Evolutionary conservation across 92 coral and sea anemone species (phyloP).

Genomic region (Phenganax subtilis): DNA sequence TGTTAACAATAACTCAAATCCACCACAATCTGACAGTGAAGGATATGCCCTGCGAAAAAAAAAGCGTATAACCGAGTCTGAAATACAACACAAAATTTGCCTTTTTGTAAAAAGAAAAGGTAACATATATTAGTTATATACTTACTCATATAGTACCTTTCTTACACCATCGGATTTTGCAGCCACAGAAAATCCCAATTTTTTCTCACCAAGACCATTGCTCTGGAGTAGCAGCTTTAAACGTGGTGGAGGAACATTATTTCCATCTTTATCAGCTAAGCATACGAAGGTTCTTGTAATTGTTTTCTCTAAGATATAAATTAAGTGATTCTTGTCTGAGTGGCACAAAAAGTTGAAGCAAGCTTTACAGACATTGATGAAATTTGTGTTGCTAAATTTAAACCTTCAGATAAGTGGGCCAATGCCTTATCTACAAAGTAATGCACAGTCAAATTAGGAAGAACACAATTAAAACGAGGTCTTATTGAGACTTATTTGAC

Average conservation of each 20-base stretch:
- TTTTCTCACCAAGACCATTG: slow-evolving; percentile 28
- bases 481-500: too few relatives aligned
- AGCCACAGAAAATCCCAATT: slow-evolving; percentile 22
- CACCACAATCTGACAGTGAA: slow-evolving; percentile 49
- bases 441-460: too few relatives aligned
- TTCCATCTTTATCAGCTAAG: slow-evolving; percentile 26
- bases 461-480: too few relatives aligned
- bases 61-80: neutral
- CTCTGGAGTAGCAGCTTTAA: slow-evolving; percentile 11
- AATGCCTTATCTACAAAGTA: too few relatives aligned
- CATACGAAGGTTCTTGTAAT: slow-evolving; percentile 32
- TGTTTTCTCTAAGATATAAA: neutral
- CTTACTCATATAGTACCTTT: slow-evolving; percentile 27
- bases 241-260: slow-evolving; percentile 7
- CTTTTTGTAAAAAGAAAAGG: neutral
- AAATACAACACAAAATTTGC: neutral
- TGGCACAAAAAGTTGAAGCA: too few relatives aligned
- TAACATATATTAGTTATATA: neutral
- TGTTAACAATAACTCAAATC: slow-evolving; percentile 47
- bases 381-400: too few relatives aligned
- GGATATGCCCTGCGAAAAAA: slow-evolving; percentile 44
- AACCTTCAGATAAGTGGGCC: too few relatives aligned
- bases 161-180: slow-evolving; percentile 32
- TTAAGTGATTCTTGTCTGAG: too few relatives aligned
- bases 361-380: too few relatives aligned